phyloP scores from a whole-genome alignment of 2,797 vertebrate species.

The Nyctibius grandis region DNA sequence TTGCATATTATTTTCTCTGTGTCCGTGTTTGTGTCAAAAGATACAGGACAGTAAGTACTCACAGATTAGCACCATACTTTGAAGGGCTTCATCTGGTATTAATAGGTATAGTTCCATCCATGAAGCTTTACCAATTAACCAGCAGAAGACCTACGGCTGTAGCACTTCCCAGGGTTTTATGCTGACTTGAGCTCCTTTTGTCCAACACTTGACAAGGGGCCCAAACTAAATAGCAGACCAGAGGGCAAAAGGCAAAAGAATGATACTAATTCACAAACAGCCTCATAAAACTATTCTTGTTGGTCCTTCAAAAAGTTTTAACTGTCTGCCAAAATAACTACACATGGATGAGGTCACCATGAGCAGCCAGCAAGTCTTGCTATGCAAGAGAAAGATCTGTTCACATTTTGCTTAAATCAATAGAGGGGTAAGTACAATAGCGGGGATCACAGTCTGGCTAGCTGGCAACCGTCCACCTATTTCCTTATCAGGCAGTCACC shows the following conservation, averaged over 20 bases:
- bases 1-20: not conserved
- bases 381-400: not conserved
- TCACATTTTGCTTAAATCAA: not conserved
- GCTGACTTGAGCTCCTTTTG: not conserved
- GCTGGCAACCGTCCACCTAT: not conserved
- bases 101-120: not conserved
- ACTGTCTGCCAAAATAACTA: conserved; percentile 7
- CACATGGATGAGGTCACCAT: not conserved
- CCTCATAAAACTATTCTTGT: conserved; percentile 7
- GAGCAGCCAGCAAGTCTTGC: not conserved
- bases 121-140: not conserved
- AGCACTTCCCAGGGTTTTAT: not conserved
- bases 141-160: not conserved
- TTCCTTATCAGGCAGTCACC: not conserved
- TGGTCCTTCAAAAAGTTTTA: conserved; percentile 19
- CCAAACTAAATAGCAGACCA: not conserved
- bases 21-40: not conserved
- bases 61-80: not conserved
- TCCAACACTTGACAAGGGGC: not conserved
- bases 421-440: not conserved
- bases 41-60: not conserved
- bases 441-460: not conserved
- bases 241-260: conserved; percentile 10
- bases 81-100: not conserved
- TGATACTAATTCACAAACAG: conserved; percentile 18